phyloP scores from a whole-genome alignment of 2,888 invertebrate species.

The Malacosoma neustria region DNA sequence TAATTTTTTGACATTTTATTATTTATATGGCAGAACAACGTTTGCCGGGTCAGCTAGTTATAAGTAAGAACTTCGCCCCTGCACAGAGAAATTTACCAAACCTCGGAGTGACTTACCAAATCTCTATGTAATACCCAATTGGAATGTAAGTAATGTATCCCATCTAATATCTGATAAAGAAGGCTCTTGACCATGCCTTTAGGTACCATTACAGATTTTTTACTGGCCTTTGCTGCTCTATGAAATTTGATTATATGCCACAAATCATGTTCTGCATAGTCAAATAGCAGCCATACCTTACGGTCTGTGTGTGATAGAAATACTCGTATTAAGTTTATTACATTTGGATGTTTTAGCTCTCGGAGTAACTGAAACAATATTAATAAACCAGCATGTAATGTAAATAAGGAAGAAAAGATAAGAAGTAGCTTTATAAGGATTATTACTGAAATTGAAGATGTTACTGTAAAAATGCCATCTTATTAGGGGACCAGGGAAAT shows the following conservation, averaged over 20 bases:
- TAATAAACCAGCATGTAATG: constrained; percentile 1
- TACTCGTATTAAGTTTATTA: constrained; percentile 96
- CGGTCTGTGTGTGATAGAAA: constrained; percentile 97
- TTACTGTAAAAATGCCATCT: too few species aligned
- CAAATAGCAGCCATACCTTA: constrained; percentile 97
- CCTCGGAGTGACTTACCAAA: constrained; percentile 83
- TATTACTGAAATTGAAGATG: too few species aligned
- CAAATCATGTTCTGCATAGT: constrained; percentile 99
- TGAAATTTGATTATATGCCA: constrained; percentile 99
- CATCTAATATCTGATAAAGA: constrained; percentile 97
- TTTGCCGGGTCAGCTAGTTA: too few species aligned
- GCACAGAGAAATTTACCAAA: too few species aligned
- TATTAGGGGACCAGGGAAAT: too few species aligned
- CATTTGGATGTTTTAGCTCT: constrained; percentile 97
- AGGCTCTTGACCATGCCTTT: constrained; percentile 98
- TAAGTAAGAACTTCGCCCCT: too few species aligned
- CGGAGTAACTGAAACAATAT: constrained; percentile 83
- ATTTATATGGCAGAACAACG: too few species aligned
- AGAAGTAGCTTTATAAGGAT: too few species aligned
- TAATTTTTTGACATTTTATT: too few species aligned
- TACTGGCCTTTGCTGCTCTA: constrained; percentile 96
- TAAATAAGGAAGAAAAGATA: constrained; percentile 1
- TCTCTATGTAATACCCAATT: constrained; percentile 99
- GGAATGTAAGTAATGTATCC: constrained; percentile 98
- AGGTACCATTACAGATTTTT: constrained; percentile 96